Evolutionary conservation across 2,888 invertebrate species (phyloP).

Genomic region (Spodoptera exigua): DNA sequence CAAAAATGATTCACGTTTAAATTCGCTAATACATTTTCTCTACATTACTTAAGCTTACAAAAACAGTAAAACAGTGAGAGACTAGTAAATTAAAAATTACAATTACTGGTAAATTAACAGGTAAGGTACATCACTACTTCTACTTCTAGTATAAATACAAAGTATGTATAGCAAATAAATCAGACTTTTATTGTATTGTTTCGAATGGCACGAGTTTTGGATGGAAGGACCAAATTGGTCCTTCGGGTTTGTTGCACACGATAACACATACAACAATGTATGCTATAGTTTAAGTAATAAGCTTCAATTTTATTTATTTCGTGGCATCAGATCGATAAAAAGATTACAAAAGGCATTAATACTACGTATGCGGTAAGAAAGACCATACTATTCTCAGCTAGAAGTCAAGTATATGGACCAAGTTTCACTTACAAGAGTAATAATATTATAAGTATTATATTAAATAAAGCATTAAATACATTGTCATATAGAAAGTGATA

Average conservation of each 20-base stretch:
- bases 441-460: constrained; percentile 34
- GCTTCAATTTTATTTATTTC: too few species aligned
- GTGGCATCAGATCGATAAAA: constrained; percentile 3
- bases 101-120: constrained; percentile 57
- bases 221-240: constrained; percentile 33
- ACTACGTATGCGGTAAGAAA: constrained; percentile 24
- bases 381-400: constrained; percentile 30
- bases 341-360: constrained; percentile 24
- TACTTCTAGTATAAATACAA: constrained; percentile 50
- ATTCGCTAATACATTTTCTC: constrained; percentile 19
- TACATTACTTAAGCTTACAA: constrained; percentile 22
- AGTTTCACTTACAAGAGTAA: constrained; percentile 46
- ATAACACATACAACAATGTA: not conserved
- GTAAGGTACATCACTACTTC: constrained; percentile 40
- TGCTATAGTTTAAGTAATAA: not conserved
- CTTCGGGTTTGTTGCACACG: not conserved
- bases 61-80: constrained; percentile 59
- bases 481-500: constrained; percentile 26
- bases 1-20: constrained; percentile 37
- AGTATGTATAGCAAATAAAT: constrained; percentile 52
- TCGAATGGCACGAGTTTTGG: constrained; percentile 50
- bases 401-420: constrained; percentile 51
- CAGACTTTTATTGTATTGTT: constrained; percentile 51
- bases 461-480: constrained; percentile 37
- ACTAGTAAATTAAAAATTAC: constrained; percentile 64